phyloP scores from a whole-genome alignment of 92 coral and sea anemone species.

The Bergia sp. region DNA sequence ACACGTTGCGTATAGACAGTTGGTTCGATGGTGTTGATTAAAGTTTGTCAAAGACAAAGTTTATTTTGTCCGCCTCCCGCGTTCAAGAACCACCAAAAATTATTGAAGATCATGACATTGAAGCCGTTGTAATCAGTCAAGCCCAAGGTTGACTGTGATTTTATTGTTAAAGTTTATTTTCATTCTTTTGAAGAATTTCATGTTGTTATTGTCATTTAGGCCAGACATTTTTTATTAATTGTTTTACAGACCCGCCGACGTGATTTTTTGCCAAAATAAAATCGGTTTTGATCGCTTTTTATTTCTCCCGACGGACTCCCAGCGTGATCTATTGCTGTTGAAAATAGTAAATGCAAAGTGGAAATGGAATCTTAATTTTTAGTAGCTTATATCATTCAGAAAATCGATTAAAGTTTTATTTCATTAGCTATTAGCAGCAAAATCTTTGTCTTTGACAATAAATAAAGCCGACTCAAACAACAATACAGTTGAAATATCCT shows the following conservation, averaged over 20 bases:
- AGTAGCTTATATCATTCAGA: not conserved
- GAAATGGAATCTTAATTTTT: not conserved
- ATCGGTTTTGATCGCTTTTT: too few relatives aligned
- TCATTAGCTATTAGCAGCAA: not conserved
- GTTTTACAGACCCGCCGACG: too few relatives aligned
- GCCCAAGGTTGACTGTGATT: constrained; percentile 11
- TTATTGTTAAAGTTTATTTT: not conserved
- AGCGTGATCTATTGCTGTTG: too few relatives aligned
- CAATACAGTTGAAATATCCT: not conserved
- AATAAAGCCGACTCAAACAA: not conserved
- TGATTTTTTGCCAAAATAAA: constrained; percentile 14
- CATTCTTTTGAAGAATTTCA: not conserved
- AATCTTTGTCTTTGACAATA: not conserved
- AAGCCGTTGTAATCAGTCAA: not conserved
- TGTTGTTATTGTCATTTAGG: not conserved
- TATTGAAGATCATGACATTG: constrained; percentile 11
- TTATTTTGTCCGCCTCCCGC: constrained; percentile 15
- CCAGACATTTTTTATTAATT: not conserved
- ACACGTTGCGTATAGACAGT: not conserved
- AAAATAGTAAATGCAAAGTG: too few relatives aligned
- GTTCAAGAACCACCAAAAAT: constrained; percentile 19
- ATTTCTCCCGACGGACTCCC: too few relatives aligned
- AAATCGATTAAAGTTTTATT: not conserved
- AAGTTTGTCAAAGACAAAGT: constrained; percentile 16
- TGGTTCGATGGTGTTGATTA: constrained; percentile 9